Evolutionary conservation across 1,140 invertebrate genomes (phyloP), one percentile per base, ranked within the genome.

Genomic region (Temnothorax curvispinosus): DNA sequence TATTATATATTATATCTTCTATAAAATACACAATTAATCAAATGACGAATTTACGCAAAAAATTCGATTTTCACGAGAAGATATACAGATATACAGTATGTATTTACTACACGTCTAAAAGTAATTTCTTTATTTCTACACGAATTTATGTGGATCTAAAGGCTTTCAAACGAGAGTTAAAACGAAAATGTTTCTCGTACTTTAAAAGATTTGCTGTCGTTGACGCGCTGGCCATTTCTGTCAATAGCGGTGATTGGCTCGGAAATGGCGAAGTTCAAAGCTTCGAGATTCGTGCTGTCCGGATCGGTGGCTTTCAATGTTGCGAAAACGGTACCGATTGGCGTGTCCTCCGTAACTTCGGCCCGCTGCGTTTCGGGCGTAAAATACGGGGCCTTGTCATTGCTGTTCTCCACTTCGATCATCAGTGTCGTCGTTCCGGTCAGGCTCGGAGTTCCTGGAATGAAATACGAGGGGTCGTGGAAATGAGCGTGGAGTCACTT

Each of bases 301-400:
- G 98, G 98, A 96, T 99, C 98, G 44, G 96, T 95, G 0, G 98
- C 98, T 67, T 96, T 96, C 21, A 99, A 92, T 2, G 96, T 97
- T 65, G 98, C 96, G 13, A 99, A 96, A 50, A 97, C 94, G 6
- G 96, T 97, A 1, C 97, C 98, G 1, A 97, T 94, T 1, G 96
- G 94, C 0, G 97, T 97, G 94, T 98, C 98, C 93, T 98, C 98
- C 2, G 97, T 97, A 2, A 98, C 97, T 93, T 98, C 97, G 0
- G 98, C 97, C 89, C 98, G 96, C 93, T 99, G 98, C 2, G 97
- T 97, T 56, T 96, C 94, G 0, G 98, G 98, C 3, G 96, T 96
- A 93, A 99, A 99, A 91, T 97, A 97, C 0, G 99, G 99, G 86
- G 97, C 96, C 94, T 99, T 99, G 92, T 99, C 98, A 93, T 99